Evolutionary conservation across 1,140 invertebrate genomes (phyloP), one percentile per base, ranked within the genome.

Genomic region (Rhizoglyphus robini): DNA sequence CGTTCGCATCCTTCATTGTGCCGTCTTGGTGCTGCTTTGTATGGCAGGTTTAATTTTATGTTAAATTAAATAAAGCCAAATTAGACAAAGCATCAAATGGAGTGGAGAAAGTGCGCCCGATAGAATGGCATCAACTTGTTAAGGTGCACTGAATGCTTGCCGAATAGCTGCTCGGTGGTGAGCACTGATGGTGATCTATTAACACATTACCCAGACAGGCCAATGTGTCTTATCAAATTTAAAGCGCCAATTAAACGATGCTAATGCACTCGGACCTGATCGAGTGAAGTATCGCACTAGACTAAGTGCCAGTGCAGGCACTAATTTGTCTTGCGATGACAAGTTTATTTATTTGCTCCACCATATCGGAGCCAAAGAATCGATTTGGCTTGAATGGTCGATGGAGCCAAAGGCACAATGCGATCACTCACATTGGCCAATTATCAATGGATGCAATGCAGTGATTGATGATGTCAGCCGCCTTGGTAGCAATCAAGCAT

Each of bases 261-360:
- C 51, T 54, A 54, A 54, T 54, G 51, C 51, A 54, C 51, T 54
- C 15, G 8, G 31, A 8, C 23, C 23, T 23, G 51, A n/a, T n/a
- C n/a, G 41, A 46, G 41, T 15, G 41, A 46, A 23, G n/a, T n/a
- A n/a, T n/a, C n/a, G n/a, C n/a, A n/a, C n/a, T n/a, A n/a, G n/a
- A n/a, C n/a, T n/a, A n/a, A n/a, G n/a, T n/a, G n/a, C n/a, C n/a
- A n/a, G n/a, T n/a, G n/a, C n/a, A n/a, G n/a, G n/a, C n/a, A n/a
- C n/a, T 20, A 54, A 54, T 54, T 54, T 54, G 51, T 54, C 51
- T 54, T 20, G 15, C 20, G 51, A 54, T 54, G 51, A 54, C 51
- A 54, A 54, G 51, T 54, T 54, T 54, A 54, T 54, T 54, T 54
- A 54, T 54, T 54, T 54, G 20, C 20, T 41, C 8, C 8, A 41